Conservation (phyloP, 2,113 vertebrate genomes). For the Gyps fulvus region DNA sequence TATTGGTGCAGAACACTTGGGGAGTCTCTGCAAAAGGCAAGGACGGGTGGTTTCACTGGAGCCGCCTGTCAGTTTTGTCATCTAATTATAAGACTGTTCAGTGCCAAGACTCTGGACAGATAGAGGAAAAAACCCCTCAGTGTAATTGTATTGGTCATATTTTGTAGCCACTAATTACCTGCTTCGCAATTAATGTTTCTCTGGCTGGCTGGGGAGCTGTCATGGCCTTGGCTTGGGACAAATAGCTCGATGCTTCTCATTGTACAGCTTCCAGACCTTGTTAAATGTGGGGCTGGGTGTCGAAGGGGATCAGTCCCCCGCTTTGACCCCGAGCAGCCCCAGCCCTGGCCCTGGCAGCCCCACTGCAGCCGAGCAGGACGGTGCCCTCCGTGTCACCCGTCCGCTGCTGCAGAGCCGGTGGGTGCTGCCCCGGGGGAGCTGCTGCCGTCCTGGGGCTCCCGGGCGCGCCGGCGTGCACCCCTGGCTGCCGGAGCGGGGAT, state of each 20-base stretch:
- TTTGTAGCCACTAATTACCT: conserved; percentile 51
- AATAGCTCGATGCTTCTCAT: accelerated
- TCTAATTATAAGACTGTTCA: conserved; percentile 76
- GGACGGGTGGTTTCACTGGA: conserved; percentile 60
- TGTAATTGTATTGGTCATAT: conserved; percentile 29
- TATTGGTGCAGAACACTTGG: conserved; percentile 69
- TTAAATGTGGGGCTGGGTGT: not conserved
- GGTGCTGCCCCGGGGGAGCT: not conserved
- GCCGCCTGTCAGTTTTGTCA: conserved; percentile 80
- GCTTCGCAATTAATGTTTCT: conserved; percentile 29
- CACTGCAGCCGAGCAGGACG: not conserved
- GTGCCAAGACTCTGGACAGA: not conserved
- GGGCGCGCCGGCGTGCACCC: accelerated
- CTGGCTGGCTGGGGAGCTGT: conserved; percentile 22
- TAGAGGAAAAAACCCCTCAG: not conserved
- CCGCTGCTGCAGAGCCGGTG: not conserved
- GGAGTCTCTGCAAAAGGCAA: conserved; percentile 66
- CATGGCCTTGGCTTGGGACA: not conserved
- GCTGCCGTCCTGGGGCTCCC: not conserved
- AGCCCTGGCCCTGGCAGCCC: not conserved
- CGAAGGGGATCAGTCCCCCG: not conserved
- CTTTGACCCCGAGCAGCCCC: not conserved
- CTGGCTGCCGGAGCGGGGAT: not conserved
- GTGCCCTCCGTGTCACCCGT: accelerated
- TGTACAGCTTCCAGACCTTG: not conserved